These are phyloP conservation scores for Chromobotia macracanthus DNA, from an alignment of 2,797 vertebrate species.

Conservation along the genomic window DNA sequence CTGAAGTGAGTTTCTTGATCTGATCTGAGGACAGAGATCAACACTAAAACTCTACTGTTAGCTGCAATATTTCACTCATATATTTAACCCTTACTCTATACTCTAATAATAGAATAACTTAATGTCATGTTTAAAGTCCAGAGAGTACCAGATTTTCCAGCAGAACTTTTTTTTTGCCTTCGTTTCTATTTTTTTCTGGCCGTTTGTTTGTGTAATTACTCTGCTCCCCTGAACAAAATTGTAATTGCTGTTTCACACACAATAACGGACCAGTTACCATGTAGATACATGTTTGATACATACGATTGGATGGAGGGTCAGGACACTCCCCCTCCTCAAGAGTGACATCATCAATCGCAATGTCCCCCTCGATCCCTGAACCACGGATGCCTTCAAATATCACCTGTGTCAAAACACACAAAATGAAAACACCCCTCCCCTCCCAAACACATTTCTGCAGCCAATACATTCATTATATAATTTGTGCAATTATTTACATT, in stretches of 20 bases:
- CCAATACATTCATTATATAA: too few species aligned
- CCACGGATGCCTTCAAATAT: slow-evolving; percentile 95
- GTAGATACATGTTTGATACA: slow-evolving; percentile 68
- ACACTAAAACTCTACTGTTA: too few species aligned
- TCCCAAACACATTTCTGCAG: too few species aligned
- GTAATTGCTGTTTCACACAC: slow-evolving; percentile 9
- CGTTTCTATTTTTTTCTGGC: slow-evolving; percentile 33
- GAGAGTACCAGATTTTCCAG: slow-evolving; percentile 17
- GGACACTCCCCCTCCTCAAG: slow-evolving; percentile 94
- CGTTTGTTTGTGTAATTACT: slow-evolving; percentile 48
- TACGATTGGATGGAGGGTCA: slow-evolving; percentile 88
- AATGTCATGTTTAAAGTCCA: too few species aligned
- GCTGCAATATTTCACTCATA: too few species aligned
- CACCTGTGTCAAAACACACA: slow-evolving; percentile 74
- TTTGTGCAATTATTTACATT: too few species aligned
- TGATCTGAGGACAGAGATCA: too few species aligned
- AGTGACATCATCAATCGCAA: slow-evolving; percentile 93
- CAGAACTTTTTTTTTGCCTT: slow-evolving; percentile 52
- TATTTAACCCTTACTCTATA: too few species aligned
- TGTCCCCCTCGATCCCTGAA: slow-evolving; percentile 94
- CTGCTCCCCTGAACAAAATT: slow-evolving; percentile 18
- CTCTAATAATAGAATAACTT: too few species aligned
- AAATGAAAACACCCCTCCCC: too few species aligned
- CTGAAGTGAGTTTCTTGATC: too few species aligned
- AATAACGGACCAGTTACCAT: slow-evolving; percentile 64